Percentiles rank a stretch among this genome's conserved stretches.
Evolutionary conservation across 2,113 vertebrate genomes (phyloP).

Genomic region (Platysternon megacephalum): DNA sequence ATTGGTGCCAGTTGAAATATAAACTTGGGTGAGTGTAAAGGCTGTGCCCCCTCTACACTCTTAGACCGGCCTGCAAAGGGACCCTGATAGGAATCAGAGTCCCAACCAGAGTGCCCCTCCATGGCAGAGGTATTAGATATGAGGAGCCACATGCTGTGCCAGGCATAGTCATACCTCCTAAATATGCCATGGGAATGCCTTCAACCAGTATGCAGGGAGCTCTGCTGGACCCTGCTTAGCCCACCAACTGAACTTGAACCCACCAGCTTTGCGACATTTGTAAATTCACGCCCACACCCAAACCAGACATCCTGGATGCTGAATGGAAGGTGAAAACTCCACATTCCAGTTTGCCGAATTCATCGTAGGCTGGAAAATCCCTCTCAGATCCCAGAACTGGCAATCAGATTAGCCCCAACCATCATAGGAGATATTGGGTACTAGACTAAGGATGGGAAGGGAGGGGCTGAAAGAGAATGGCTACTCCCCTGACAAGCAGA

Average conservation of each 20-base stretch:
- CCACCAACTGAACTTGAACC: background rate
- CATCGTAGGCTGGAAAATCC: no score
- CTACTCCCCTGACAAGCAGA: background rate
- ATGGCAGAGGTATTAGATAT: background rate
- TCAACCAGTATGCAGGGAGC: background rate
- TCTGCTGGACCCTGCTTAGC: background rate
- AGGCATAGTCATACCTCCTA: background rate
- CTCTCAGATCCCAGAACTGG: no score
- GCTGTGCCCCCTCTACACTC: background rate
- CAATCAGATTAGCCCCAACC: no score
- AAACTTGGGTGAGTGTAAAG: accelerated
- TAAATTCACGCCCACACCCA: background rate
- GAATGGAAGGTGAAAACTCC: background rate
- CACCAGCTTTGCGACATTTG: background rate
- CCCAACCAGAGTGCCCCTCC: background rate
- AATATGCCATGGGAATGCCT: background rate
- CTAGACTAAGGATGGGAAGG: no score
- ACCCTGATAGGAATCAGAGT: background rate
- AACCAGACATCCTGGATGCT: background rate
- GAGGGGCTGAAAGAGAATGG: no score
- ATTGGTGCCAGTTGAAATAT: no score
- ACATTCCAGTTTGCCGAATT: no score
- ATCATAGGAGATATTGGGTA: no score
- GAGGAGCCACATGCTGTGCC: background rate
- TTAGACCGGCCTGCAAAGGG: background rate